phyloP scores from a whole-genome alignment of 2,797 vertebrate genomes.

The Crax fasciolata region DNA sequence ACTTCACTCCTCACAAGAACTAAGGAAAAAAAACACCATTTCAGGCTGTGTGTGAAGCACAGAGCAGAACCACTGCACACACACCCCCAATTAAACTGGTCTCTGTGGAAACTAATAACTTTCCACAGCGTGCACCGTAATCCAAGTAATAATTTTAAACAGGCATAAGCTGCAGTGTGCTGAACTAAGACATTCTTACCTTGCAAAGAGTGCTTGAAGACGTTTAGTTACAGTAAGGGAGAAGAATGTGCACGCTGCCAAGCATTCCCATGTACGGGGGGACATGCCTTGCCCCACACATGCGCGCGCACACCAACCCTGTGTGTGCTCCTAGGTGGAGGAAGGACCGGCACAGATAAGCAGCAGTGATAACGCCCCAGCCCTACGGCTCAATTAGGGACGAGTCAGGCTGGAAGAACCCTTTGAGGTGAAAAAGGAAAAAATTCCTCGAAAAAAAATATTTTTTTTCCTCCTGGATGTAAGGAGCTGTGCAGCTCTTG shows the following conservation, averaged over 20 bases:
- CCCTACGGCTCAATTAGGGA: slow-evolving; percentile 37
- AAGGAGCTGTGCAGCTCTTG: slow-evolving; percentile 42
- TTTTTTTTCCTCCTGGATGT: background rate
- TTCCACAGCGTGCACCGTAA: slow-evolving; percentile 68
- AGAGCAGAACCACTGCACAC: slow-evolving; percentile 53
- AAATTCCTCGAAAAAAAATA: background rate
- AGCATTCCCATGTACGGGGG: background rate
- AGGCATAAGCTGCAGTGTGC: slow-evolving; percentile 61
- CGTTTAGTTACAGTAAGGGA: slow-evolving; percentile 47
- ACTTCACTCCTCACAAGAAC: slow-evolving; percentile 50
- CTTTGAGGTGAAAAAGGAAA: background rate
- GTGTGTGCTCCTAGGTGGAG: background rate
- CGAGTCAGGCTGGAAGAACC: background rate
- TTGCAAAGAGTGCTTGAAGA: slow-evolving; percentile 41
- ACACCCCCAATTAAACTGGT: slow-evolving; percentile 64
- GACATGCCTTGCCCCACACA: slow-evolving; percentile 41
- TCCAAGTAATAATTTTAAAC: slow-evolving; percentile 71
- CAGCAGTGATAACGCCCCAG: background rate
- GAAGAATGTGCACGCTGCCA: slow-evolving; percentile 33
- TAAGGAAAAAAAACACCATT: slow-evolving; percentile 41
- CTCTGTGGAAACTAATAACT: slow-evolving; percentile 75
- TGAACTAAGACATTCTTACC: slow-evolving; percentile 75
- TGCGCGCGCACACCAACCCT: background rate
- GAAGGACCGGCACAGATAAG: slow-evolving; percentile 14
- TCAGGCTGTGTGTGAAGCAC: slow-evolving; percentile 31